Conservation (phyloP, 2,113 vertebrate species). For the Hemicordylus capensis region DNA sequence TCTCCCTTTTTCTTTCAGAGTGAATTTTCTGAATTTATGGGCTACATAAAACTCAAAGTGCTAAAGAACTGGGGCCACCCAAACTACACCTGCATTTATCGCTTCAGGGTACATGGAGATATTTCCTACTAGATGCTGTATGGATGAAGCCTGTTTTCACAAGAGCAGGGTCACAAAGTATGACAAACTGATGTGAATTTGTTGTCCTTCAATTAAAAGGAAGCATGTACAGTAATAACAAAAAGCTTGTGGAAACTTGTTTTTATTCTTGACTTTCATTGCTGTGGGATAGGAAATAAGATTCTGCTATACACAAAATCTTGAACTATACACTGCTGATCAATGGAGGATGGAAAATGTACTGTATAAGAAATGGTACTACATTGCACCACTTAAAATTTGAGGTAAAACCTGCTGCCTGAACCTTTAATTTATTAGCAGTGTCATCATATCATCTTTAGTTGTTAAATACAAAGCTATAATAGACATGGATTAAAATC, state of each 20-base stretch:
- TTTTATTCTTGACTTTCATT: background rate
- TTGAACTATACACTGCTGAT: background rate
- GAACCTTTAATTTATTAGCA: background rate
- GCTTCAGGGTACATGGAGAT: conserved; percentile 85
- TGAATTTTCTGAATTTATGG: conserved; percentile 42
- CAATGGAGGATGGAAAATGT: background rate
- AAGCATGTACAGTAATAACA: background rate
- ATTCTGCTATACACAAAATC: background rate
- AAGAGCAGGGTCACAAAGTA: background rate
- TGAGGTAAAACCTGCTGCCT: background rate
- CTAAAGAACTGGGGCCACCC: conserved; percentile 86
- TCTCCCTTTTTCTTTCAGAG: conserved; percentile 53
- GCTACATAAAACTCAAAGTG: conserved; percentile 75
- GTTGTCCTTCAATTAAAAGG: background rate
- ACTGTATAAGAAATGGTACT: too few relatives aligned
- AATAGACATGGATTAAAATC: background rate
- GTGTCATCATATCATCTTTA: background rate
- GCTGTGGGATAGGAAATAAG: background rate
- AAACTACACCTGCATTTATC: conserved; percentile 86
- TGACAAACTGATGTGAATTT: background rate
- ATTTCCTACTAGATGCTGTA: background rate
- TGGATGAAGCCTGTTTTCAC: background rate
- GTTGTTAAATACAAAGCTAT: background rate
- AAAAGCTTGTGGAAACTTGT: background rate
- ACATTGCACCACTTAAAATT: too few relatives aligned